Conservation (phyloP, 2,113 vertebrate species). For the Arenaria interpres region DNA sequence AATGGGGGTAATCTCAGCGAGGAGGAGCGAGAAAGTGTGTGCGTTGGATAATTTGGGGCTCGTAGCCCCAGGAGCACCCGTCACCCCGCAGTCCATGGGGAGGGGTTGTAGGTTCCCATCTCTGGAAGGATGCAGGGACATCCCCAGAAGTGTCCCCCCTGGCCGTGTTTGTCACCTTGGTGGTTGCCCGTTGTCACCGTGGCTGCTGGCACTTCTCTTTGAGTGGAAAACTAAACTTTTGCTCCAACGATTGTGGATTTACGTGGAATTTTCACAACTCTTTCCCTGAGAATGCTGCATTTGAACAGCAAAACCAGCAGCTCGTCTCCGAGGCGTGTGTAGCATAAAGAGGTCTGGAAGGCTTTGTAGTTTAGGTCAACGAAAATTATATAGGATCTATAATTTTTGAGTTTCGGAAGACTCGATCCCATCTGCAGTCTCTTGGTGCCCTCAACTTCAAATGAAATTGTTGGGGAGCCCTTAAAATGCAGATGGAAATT, state of each 20-base stretch:
- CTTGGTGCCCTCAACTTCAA: background rate
- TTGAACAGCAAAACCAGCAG: background rate
- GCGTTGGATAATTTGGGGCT: fast-evolving
- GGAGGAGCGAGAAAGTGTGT: fast-evolving
- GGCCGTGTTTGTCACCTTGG: background rate
- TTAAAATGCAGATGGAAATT: background rate
- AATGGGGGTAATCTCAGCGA: fast-evolving
- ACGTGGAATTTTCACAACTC: background rate
- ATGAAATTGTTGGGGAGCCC: background rate
- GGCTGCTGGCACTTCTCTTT: background rate
- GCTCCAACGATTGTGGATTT: background rate
- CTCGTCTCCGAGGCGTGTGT: background rate
- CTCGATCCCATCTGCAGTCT: background rate
- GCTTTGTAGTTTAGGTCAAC: background rate
- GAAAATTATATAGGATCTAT: background rate
- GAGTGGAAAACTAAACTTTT: background rate
- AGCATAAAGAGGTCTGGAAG: background rate
- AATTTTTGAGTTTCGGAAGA: background rate
- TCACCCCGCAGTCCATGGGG: fast-evolving
- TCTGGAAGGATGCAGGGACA: background rate
- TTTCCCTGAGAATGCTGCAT: background rate
- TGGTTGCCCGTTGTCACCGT: fast-evolving
- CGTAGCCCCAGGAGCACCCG: background rate
- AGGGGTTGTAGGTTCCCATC: background rate
- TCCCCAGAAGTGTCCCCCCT: background rate